Base-by-base conservation (phyloP, 2,797 vertebrate genomes). In the Gila robusta region DNA sequence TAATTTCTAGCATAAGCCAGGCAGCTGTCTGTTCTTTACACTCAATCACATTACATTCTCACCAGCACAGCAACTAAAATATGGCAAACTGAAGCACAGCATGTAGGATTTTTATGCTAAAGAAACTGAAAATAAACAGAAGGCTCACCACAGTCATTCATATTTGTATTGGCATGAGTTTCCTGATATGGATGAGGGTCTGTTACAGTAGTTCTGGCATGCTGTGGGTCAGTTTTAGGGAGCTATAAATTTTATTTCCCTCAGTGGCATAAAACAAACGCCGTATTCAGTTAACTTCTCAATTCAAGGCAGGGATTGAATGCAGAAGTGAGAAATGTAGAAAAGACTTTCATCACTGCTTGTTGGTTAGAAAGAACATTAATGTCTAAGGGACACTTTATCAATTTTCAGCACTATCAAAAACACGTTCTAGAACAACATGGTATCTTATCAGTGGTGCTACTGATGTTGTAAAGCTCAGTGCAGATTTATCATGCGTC, bases 331-430 rank as follows among this genome's bases (percentile, higher is more conserved):
- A 80, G 47, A 74, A 79, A 78, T 56, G 16, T 72, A 41, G 71
- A 66, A 66, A 66, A 56, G 41, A 56, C 69, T 83, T 84, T 89
- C 89, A 92, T 91, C 88, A 87, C 87, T 92, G 93, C 91, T 91
- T 89, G 19, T 87, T 89, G 86, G 91, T 91, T 90, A 91, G 84
- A 89, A 88, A 91, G 92, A 91, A 93, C 77, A 84, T 74, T 19
- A 6, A 56, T 52, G 23, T 73, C 80, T 41, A 83, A 67, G 23
- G 56, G 49, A 82, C 44, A 59, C 16, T 80, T 82, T 86, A 77
- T 66, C 47, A 56, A 28, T 80, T 79, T 84, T 77, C 79, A 83
- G 52, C 77, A 41, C 39, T 28, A 69, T 64, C 47, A 39, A 66
- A 35, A 32, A 76, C 39, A 37, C 1, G 2, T 47, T 71, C 35